These are phyloP conservation scores for Tauraco erythrolophus DNA, from an alignment of 2,113 vertebrate species.

Conservation along the genomic window DNA sequence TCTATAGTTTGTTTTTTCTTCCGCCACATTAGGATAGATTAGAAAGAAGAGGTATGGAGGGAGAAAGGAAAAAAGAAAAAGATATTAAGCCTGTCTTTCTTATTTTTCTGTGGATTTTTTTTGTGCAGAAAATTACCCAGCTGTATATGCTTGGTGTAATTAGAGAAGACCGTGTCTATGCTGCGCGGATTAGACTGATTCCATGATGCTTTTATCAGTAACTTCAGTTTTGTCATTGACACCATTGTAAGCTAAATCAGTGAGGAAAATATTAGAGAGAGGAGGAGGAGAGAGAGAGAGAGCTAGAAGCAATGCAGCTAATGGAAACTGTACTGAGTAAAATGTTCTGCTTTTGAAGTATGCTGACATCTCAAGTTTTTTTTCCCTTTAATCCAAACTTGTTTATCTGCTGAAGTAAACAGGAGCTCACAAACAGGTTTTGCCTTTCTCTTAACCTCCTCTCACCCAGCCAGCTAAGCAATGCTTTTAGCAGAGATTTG, in stretches of 20 bases:
- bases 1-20: not conserved
- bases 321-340: constrained; percentile 52
- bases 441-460: constrained; percentile 52
- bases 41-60: not conserved
- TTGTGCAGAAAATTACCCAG: not conserved
- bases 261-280: not conserved
- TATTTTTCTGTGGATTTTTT: not conserved
- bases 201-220: constrained; percentile 33
- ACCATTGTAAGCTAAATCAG: constrained; percentile 28
- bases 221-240: constrained; percentile 52
- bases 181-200: constrained; percentile 30
- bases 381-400: constrained; percentile 34
- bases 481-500: constrained; percentile 50
- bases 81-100: not conserved
- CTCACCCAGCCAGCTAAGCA: constrained; percentile 20
- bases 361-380: constrained; percentile 53
- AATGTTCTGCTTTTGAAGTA: constrained; percentile 59
- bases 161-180: not conserved
- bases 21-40: not conserved
- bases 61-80: not conserved
- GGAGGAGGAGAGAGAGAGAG: not conserved
- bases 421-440: constrained; percentile 41
- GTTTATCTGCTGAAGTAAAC: constrained; percentile 69
- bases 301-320: constrained; percentile 51
- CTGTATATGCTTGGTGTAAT: not conserved